Base-by-base conservation (phyloP, 2,888 invertebrate species). In the Heteropelma amictum region DNA sequence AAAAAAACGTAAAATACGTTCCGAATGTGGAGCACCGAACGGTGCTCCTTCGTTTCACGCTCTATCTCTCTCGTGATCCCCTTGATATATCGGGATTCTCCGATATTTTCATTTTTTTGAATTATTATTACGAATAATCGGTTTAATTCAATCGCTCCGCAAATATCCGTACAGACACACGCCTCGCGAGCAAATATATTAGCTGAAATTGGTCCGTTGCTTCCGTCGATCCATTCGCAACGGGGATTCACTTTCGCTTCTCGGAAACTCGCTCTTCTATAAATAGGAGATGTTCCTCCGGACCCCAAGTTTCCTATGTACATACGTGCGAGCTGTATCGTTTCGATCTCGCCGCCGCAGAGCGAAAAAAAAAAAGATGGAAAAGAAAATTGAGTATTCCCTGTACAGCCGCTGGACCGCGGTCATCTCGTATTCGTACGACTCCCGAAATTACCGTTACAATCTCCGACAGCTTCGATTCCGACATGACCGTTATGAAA, bases 361-460 rank as follows among this genome's bases (percentile, higher is more conserved):
- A n/a, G 30, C 38, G 38, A 21, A 10, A 26, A n/a, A 23, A 58
- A 51, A 49, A 28, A 51, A 26, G 14, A 17, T 26, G 14, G 14
- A 10, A 30, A 8, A 54, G 0, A n/a, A 8, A 17, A 54, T 8
- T 5, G 23, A 23, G 10, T n/a, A n/a, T n/a, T 6, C 21, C 3
- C 2, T n/a, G 8, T 10, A 47, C 58, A 12, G 4, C 5, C n/a
- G 60, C 72, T 72, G 71, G 42, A 40, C 64, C 60, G 26, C 67
- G 54, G 67, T 35, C 72, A 30, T 54, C 67, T 28, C 47, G 67
- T 72, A 72, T 67, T n/a, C n/a, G 67, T 72, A 72, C 67, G 67
- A 61, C 72, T 67, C 60, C 67, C 61, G 54, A 67, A 72, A 72
- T 72, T 72, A 61, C 67, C 38, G 54, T 72, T 54, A 67, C 67